Evolutionary conservation across 2,113 vertebrate species (phyloP).

Genomic region (Melospiza melodia): DNA sequence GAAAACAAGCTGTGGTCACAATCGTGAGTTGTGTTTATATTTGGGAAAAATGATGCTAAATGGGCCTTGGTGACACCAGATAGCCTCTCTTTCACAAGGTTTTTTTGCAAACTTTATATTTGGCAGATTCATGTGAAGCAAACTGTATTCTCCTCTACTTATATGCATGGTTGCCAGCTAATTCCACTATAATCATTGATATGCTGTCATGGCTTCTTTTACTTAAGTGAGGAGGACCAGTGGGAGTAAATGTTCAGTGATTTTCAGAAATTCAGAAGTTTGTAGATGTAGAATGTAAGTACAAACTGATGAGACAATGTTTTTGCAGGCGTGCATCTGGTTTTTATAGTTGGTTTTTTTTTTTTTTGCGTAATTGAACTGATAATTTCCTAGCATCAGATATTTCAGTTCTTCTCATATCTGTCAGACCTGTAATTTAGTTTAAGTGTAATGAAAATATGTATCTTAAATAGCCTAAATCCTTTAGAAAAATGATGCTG

Average conservation of each 20-base stretch:
- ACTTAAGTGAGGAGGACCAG: not conserved
- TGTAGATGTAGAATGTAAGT: not conserved
- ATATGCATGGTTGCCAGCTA: not conserved
- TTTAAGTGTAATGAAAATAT: not conserved
- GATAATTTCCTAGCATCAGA: not conserved
- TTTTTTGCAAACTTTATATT: not conserved
- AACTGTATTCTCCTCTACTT: not conserved
- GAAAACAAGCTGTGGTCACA: not conserved
- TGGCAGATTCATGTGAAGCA: not conserved
- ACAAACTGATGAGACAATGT: not conserved
- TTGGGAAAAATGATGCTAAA: not conserved
- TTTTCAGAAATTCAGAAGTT: not conserved
- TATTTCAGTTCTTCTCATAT: not conserved
- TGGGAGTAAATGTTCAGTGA: not conserved
- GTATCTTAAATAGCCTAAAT: not conserved
- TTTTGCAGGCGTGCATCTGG: not conserved
- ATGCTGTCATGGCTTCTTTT: not conserved
- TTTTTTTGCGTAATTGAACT: not conserved
- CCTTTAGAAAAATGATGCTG: not conserved
- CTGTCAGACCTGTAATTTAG: not conserved
- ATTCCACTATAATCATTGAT: not conserved
- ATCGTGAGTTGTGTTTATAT: not conserved
- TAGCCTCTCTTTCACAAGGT: not conserved
- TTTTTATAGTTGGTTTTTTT: not conserved
- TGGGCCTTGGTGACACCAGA: not conserved